Percentiles rank a stretch among this genome's conserved stretches.
Conservation (phyloP, 1,140 invertebrate species). For the Cecropterus lyciades region DNA sequence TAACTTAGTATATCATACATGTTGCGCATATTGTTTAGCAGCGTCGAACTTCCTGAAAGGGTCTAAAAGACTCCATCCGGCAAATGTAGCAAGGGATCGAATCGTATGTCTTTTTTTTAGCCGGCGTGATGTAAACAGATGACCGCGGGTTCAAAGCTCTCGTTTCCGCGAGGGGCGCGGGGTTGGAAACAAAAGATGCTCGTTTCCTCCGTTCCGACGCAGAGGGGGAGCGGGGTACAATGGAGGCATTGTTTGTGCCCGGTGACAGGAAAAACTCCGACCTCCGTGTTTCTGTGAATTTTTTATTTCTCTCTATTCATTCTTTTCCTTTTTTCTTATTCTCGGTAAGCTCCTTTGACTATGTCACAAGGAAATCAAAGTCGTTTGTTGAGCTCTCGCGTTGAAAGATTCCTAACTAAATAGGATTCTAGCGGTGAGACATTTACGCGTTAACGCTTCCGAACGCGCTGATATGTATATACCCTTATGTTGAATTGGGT, state of each 20-base stretch:
- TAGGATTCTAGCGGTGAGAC: conserved; percentile 20
- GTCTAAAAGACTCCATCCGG: conserved; percentile 17
- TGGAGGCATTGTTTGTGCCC: conserved; percentile 81
- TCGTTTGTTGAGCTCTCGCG: conserved; percentile 60
- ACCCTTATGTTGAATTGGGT: background rate
- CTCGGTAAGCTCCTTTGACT: conserved; percentile 74
- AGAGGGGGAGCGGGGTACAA: conserved; percentile 59
- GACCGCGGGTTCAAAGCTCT: conserved; percentile 78
- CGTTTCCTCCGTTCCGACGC: conserved; percentile 72
- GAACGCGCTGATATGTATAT: background rate
- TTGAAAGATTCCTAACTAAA: conserved; percentile 40
- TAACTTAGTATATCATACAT: too few relatives aligned
- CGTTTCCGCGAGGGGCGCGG: conserved; percentile 61
- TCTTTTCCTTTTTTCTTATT: conserved; percentile 65
- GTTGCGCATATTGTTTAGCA: background rate
- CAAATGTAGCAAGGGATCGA: conserved; percentile 38
- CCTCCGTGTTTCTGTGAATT: conserved; percentile 83
- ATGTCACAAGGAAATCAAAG: conserved; percentile 67
- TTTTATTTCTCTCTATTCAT: conserved; percentile 78
- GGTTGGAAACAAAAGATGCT: conserved; percentile 80
- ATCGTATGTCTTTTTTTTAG: conserved; percentile 61
- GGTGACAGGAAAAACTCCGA: conserved; percentile 83
- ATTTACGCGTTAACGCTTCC: conserved; percentile 18
- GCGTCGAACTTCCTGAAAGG: conserved; percentile 8
- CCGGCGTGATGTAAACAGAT: conserved; percentile 76